phyloP scores from a whole-genome alignment of 2,888 invertebrate genomes.

The Rhingia rostrata region DNA sequence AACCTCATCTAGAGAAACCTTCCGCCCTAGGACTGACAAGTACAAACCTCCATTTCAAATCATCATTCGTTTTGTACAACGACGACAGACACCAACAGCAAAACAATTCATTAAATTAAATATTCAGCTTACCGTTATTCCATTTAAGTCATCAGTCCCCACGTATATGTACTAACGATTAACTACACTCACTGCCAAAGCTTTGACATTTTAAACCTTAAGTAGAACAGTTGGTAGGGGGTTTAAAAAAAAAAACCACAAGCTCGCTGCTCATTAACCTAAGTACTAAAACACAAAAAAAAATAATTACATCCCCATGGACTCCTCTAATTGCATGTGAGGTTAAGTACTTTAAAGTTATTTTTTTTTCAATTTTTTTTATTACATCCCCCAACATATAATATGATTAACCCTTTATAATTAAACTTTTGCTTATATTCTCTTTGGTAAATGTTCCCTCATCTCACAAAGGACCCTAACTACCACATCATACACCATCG shows the following conservation, averaged over 20 bases:
- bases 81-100: too few species aligned
- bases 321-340: slow-evolving; percentile 42
- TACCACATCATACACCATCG: slow-evolving; percentile 11
- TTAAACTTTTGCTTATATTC: slow-evolving; percentile 28
- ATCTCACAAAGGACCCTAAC: slow-evolving; percentile 26
- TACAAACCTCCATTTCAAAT: too few species aligned
- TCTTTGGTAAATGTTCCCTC: slow-evolving; percentile 10
- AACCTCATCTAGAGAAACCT: too few species aligned
- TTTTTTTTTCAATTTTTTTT: not conserved
- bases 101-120: too few species aligned
- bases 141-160: too few species aligned
- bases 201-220: not conserved
- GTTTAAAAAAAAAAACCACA: not conserved
- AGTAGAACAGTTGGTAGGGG: too few species aligned
- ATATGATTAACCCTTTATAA: slow-evolving; percentile 57
- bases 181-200: not conserved
- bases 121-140: too few species aligned
- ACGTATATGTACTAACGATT: too few species aligned
- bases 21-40: too few species aligned
- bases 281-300: not conserved
- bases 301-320: slow-evolving; percentile 44
- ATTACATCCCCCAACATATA: slow-evolving; percentile 27
- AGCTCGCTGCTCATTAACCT: slow-evolving; percentile 1
- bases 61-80: too few species aligned
- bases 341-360: slow-evolving; percentile 22